Percentiles rank a stretch among this genome's conserved stretches.
Evolutionary conservation across 2,797 vertebrate genomes (phyloP).

Genomic region (Hemitrygon akajei): DNA sequence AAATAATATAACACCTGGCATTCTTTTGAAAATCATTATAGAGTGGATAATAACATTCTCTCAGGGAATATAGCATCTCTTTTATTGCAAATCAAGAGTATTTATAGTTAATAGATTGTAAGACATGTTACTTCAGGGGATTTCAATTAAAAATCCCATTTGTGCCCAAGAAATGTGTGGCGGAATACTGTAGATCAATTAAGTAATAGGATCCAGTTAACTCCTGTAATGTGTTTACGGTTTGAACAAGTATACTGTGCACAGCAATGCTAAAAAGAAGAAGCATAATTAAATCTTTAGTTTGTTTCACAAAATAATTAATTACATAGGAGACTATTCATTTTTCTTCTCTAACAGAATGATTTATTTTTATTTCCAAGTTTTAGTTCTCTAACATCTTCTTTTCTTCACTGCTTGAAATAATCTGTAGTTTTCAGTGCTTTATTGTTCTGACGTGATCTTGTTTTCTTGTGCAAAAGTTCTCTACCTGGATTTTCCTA

Average conservation of each 20-base stretch:
- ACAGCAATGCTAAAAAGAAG: background rate
- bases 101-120: background rate
- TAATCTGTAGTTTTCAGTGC: background rate
- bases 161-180: background rate
- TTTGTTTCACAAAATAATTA: background rate
- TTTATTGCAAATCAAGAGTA: background rate
- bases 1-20: background rate
- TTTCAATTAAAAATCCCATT: background rate
- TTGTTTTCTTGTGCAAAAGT: background rate
- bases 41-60: background rate
- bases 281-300: background rate
- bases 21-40: background rate
- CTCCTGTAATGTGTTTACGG: background rate
- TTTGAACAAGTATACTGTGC: background rate
- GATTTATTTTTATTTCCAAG: background rate
- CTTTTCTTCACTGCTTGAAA: background rate
- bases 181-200: background rate
- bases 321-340: background rate
- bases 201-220: background rate
- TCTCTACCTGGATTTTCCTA: background rate
- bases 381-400: background rate
- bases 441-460: background rate
- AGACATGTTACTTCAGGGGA: background rate
- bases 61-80: too few species aligned
- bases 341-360: background rate